A percentile compares a stretch with the other conserved stretches of the same genome.
These are phyloP conservation scores for Pitta sordida DNA, from an alignment of 2,113 vertebrate genomes.

Conservation along the genomic window DNA sequence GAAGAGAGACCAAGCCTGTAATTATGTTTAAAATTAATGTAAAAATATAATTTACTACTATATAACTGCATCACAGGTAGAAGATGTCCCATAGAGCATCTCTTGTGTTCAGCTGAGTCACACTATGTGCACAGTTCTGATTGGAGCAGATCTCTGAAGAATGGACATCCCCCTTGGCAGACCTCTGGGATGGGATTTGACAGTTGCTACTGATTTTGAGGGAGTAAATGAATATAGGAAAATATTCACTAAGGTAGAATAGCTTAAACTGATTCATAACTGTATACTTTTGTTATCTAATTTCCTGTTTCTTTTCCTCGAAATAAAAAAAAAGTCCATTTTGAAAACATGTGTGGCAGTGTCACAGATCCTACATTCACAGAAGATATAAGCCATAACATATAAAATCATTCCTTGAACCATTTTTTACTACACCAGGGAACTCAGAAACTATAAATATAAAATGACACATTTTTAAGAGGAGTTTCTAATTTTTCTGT, in stretches of 20 bases:
- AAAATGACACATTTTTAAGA: not conserved
- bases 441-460: not conserved
- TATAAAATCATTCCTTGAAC: not conserved
- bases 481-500: not conserved
- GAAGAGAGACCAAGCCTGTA: not conserved
- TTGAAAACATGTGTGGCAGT: not conserved
- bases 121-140: not conserved
- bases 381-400: not conserved
- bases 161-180: not conserved
- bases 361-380: not conserved
- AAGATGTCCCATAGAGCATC: accelerated
- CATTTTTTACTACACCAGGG: not conserved
- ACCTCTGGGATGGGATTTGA: not conserved
- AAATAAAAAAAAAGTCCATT: not conserved
- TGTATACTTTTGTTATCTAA: not conserved
- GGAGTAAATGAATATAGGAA: not conserved
- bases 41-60: not conserved
- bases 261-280: not conserved
- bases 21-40: not conserved
- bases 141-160: not conserved
- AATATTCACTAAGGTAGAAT: not conserved
- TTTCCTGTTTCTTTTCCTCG: not conserved
- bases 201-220: not conserved
- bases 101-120: not conserved
- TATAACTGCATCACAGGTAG: not conserved